phyloP scores from a whole-genome alignment of 2,888 invertebrate genomes.

The Fragum sueziense region DNA sequence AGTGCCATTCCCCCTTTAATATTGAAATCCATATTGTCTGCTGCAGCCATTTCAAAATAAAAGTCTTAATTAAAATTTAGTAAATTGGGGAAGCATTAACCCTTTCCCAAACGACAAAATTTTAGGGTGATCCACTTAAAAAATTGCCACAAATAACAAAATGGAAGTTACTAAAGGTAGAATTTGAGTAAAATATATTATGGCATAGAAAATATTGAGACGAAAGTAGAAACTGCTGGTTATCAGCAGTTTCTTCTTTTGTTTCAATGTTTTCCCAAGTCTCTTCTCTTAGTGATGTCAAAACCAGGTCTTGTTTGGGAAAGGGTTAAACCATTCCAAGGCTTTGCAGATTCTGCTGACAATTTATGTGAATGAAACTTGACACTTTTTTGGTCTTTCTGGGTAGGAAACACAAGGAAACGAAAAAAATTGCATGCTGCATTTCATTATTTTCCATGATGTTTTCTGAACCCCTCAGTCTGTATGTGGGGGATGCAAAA shows the following conservation, averaged over 20 bases:
- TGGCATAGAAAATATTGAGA: not conserved
- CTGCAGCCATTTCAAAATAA: no score
- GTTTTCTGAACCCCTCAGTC: not conserved
- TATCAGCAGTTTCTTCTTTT: not conserved
- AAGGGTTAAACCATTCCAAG: not conserved
- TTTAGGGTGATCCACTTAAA: no score
- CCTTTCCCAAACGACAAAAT: not conserved
- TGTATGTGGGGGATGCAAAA: not conserved
- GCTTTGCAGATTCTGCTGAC: no score
- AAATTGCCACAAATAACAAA: no score
- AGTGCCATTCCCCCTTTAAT: no score
- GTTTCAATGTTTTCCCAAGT: not conserved
- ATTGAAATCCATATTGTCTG: no score
- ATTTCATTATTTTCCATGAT: not conserved
- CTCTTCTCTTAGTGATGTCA: not conserved
- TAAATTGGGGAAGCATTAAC: no score
- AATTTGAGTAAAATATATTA: no score
- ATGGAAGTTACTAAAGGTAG: no score
- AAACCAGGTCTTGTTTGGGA: not conserved
- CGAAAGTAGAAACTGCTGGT: not conserved
- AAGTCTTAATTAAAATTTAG: no score
- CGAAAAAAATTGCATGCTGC: not conserved
- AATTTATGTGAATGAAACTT: no score
- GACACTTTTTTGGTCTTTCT: no score
- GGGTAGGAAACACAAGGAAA: not conserved